phyloP scores from a whole-genome alignment of 2,888 invertebrate species.

The Thera obeliscata region DNA sequence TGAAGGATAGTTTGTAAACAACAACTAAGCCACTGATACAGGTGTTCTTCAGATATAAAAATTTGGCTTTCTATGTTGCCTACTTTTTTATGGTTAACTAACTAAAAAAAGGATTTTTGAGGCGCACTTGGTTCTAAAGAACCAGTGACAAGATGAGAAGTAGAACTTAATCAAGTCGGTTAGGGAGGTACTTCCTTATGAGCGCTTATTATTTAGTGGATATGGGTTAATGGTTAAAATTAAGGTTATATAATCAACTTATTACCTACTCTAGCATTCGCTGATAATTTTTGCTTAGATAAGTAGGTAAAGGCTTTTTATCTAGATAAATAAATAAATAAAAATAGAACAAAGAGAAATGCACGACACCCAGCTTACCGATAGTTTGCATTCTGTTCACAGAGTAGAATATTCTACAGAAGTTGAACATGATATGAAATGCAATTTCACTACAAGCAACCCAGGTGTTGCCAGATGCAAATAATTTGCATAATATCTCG shows the following conservation, averaged over 20 bases:
- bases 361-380: slow-evolving; percentile 10
- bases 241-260: too few species aligned
- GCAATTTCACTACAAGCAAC: slow-evolving; percentile 40
- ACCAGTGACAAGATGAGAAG: too few species aligned
- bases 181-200: too few species aligned
- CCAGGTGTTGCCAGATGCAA: slow-evolving; percentile 44
- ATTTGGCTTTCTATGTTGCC: neutral
- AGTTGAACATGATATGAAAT: slow-evolving; percentile 41
- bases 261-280: too few species aligned
- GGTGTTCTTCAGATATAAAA: neutral
- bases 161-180: too few species aligned
- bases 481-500: slow-evolving; percentile 43
- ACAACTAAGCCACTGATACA: slow-evolving; percentile 21
- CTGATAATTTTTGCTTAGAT: too few species aligned
- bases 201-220: too few species aligned
- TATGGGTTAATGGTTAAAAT: too few species aligned
- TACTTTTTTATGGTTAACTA: too few species aligned
- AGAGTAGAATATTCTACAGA: slow-evolving; percentile 19
- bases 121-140: too few species aligned
- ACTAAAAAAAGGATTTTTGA: too few species aligned
- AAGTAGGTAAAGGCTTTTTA: too few species aligned
- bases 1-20: slow-evolving; percentile 51
- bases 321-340: slow-evolving; percentile 3
- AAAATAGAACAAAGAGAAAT: slow-evolving; percentile 14
- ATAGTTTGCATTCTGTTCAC: slow-evolving; percentile 22